phyloP scores from a whole-genome alignment of 2,888 invertebrate genomes.

The Tetragnatha montana region DNA sequence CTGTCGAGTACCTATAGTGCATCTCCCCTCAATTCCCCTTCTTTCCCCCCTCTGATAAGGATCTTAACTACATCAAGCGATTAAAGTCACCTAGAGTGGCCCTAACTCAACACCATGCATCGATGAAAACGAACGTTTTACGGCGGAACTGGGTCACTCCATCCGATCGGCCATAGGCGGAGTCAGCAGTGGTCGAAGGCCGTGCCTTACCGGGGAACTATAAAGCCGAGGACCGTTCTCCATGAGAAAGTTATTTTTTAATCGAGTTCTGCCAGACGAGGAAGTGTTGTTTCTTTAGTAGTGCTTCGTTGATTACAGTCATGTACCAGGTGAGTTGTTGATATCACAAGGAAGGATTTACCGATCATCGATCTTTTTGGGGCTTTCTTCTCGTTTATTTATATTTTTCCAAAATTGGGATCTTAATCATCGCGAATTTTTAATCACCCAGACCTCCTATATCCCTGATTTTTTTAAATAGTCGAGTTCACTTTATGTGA shows the following conservation, averaged over 20 bases:
- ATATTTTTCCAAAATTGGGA: too few relatives aligned
- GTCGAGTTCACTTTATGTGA: too few relatives aligned
- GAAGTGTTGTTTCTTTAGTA: slow-evolving; percentile 27
- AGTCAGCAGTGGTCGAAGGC: slow-evolving; percentile 7
- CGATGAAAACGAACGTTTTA: slow-evolving; percentile 23
- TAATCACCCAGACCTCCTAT: too few relatives aligned
- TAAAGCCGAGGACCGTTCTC: slow-evolving; percentile 34
- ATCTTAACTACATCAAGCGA: too few relatives aligned
- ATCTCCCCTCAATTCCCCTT: too few relatives aligned
- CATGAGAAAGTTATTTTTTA: slow-evolving; percentile 21
- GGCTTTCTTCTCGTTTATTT: too few relatives aligned
- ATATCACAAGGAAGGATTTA: neutral
- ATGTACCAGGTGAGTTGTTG: slow-evolving; percentile 45
- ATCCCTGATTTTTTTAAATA: neutral
- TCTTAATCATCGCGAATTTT: too few relatives aligned
- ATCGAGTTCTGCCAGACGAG: slow-evolving; percentile 13
- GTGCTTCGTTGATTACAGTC: neutral
- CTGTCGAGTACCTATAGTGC: too few relatives aligned
- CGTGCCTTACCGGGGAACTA: slow-evolving; percentile 53
- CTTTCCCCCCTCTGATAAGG: neutral
- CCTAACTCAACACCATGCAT: too few relatives aligned
- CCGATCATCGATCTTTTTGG: too few relatives aligned
- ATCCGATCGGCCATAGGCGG: slow-evolving; percentile 33
- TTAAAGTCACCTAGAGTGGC: too few relatives aligned
- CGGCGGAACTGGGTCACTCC: slow-evolving; percentile 27